Conservation (phyloP, 2,797 vertebrate genomes). For the Morus bassanus region DNA sequence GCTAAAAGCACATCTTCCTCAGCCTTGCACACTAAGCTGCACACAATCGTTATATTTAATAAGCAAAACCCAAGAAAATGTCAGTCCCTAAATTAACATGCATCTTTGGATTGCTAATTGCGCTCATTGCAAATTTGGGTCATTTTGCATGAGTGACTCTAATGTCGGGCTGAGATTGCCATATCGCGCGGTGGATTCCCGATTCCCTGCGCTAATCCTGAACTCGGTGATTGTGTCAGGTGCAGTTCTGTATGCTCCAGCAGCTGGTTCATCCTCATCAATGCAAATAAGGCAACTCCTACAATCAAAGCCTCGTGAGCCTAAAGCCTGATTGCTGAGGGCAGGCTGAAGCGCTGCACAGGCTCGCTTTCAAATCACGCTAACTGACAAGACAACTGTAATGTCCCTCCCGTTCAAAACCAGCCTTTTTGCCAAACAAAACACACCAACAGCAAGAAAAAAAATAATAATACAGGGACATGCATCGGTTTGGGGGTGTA, state of each 20-base stretch:
- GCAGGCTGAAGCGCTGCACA: constrained; percentile 69
- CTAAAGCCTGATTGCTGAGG: constrained; percentile 78
- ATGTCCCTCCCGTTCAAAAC: constrained; percentile 31
- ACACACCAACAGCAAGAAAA: neutral
- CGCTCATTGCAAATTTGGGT: constrained; percentile 77
- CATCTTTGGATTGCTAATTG: constrained; percentile 77
- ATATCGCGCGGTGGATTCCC: constrained; percentile 52
- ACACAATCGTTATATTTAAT: constrained; percentile 66
- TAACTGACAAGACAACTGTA: constrained; percentile 73
- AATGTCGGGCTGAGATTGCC: constrained; percentile 65
- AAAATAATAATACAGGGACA: neutral
- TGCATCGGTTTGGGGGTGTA: neutral
- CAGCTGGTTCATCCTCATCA: constrained; percentile 83
- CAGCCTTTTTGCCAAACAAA: constrained; percentile 39
- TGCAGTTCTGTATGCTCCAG: constrained; percentile 77
- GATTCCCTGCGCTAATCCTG: constrained; percentile 73
- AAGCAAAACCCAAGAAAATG: constrained; percentile 66
- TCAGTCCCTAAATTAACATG: constrained; percentile 71
- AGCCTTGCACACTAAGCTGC: neutral
- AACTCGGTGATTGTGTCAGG: constrained; percentile 75
- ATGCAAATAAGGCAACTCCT: constrained; percentile 86
- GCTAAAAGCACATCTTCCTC: neutral
- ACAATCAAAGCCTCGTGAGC: constrained; percentile 77
- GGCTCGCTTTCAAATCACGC: constrained; percentile 78
- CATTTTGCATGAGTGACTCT: constrained; percentile 80